Evolutionary conservation across 2,113 vertebrate species (phyloP), one percentile per base, ranked within the genome.

Genomic region (Origma solitaria): DNA sequence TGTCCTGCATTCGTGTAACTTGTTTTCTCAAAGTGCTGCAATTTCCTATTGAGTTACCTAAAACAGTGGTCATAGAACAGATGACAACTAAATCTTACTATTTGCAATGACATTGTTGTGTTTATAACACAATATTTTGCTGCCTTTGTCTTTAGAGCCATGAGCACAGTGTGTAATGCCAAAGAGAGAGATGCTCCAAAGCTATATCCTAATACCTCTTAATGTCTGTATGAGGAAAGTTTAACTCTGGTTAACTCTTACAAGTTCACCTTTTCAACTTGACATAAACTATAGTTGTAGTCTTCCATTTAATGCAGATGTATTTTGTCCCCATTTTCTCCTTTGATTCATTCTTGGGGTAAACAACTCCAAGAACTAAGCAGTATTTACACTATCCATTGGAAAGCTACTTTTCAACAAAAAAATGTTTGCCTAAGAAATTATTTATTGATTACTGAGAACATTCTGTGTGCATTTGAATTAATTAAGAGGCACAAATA

Each of bases 91-190:
- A 40, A 33, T 21, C 22, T 69, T 65, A 28, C 21, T 5, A 4
- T 21, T 82, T 50, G 4, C 8, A 14, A 54, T 17, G 40, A 35
- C 9, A 7, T 2, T 13, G 1, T 28, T 58, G 2, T 8, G 7
- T 57, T 86, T 61, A 25, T 19, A 33, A 31, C 2, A 20, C 17
- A 27, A 12, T 6, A 3, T 49, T 76, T 65, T 62, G 33, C 38
- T 37, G 24, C 7, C n/a, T 37, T 78, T 44, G 25, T 65, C 50
- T 83, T 57, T 80, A 15, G 17, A 81, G 64, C 18, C 35, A 6
- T 10, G 21, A 60, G 17, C 23, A 11, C 1, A 4, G 9, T 25
- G 8, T 17, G 1, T 15, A 13, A 8, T 20, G 37, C 6, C 24
- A 66, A 9, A 40, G 10, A 86, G 45, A 53, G 12, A 35, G 18